phyloP scores from a whole-genome alignment of 2,113 vertebrate genomes.

The Smithornis capensis region DNA sequence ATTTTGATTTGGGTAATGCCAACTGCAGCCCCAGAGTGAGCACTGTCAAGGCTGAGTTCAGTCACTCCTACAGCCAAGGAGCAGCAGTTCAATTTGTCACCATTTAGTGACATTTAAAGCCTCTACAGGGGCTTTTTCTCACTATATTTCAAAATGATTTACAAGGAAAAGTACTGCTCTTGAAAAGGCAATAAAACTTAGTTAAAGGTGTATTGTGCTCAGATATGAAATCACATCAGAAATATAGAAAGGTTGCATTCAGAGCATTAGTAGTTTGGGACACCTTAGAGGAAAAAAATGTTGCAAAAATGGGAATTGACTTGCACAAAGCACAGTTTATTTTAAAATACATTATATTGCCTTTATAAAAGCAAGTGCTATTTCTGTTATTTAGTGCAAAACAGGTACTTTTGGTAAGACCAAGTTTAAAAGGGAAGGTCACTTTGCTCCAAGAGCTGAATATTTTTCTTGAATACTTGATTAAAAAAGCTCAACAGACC shows the following conservation, averaged over 20 bases:
- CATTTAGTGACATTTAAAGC: background rate
- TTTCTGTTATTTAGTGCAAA: background rate
- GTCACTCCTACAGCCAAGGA: background rate
- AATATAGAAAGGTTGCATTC: background rate
- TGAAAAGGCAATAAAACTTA: background rate
- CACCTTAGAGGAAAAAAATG: background rate
- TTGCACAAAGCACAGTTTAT: background rate
- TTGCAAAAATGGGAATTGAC: background rate
- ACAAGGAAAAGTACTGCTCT: background rate
- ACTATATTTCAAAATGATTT: background rate
- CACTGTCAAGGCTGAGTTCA: background rate
- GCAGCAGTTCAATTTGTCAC: background rate
- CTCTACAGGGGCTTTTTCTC: background rate
- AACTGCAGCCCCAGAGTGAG: background rate
- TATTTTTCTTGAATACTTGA: background rate
- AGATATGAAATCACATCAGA: background rate
- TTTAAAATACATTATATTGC: background rate
- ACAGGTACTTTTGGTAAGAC: background rate
- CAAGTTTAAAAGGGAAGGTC: background rate
- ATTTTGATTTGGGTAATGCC: background rate
- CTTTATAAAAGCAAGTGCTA: background rate
- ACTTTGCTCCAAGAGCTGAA: background rate
- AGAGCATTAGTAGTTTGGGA: background rate
- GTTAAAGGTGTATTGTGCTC: background rate
- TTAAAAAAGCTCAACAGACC: background rate